Evolutionary conservation across 2,888 invertebrate species (phyloP).

Genomic region (Pyralis farinalis): DNA sequence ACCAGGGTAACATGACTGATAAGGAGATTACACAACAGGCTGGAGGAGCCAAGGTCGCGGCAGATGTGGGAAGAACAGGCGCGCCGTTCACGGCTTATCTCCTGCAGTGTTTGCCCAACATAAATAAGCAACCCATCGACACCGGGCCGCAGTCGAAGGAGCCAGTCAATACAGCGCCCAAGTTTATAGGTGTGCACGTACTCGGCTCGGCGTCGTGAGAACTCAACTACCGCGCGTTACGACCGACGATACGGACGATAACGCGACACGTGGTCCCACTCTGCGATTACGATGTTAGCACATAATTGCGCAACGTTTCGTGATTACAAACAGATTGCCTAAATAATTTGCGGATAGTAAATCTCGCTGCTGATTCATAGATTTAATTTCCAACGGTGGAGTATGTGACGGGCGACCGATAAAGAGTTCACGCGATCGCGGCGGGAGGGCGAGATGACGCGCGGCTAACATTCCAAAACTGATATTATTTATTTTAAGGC

Average conservation of each 20-base stretch:
- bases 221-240: constrained; percentile 52
- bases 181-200: constrained; percentile 68
- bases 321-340: constrained; percentile 25
- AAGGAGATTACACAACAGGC: constrained; percentile 69
- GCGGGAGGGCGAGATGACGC: constrained; percentile 68
- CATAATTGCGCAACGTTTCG: constrained; percentile 39
- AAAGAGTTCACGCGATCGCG: constrained; percentile 68
- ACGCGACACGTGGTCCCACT: constrained; percentile 58
- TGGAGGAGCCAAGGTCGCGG: constrained; percentile 71
- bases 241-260: constrained; percentile 46
- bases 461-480: constrained; percentile 61
- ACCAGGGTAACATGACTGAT: constrained; percentile 70
- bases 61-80: constrained; percentile 78
- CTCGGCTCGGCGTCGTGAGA: constrained; percentile 63
- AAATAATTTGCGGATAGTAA: constrained; percentile 17
- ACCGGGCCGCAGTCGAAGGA: constrained; percentile 35
- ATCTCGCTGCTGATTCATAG: constrained; percentile 2
- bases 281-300: constrained; percentile 38
- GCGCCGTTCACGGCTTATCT: constrained; percentile 71
- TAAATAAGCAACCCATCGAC: constrained; percentile 62
- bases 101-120: constrained; percentile 60
- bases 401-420: constrained; percentile 47
- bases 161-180: constrained; percentile 42
- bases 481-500: constrained; percentile 72
- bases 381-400: constrained; percentile 28